Evolutionary conservation across 1,140 invertebrate genomes (phyloP), one percentile per base, ranked within the genome.

Genomic region (Oreohelix idahoensis): DNA sequence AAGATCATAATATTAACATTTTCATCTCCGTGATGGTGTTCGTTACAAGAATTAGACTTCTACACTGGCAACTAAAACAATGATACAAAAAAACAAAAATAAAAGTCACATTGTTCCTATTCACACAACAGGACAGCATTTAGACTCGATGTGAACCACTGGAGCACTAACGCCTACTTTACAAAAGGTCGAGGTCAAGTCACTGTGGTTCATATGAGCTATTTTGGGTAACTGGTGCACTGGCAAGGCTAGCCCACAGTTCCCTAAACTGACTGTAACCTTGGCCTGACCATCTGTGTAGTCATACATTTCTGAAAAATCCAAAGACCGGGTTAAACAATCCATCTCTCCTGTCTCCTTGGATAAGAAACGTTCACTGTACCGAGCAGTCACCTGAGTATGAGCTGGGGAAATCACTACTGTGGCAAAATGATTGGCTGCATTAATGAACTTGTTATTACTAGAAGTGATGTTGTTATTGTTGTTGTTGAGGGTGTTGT

Each of bases 121-220:
- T 89, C 82, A 91, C 29, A 91, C 89, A 32, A 91, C 84, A 75
- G 90, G 90, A 83, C 90, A 91, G 84, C 90, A 91, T 79, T 90
- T 91, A 35, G 89, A 88, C 69, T 90, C 88, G 29, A 88, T 80
- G 42, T 87, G 87, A 13, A 89, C 74, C n/a, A 84, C 83, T n/a
- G 74, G 53, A 66, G 85, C 69, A 38, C 84, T 73, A 32, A 83
- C 75, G 36, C 84, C 84, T 38, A 84, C 49, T 70, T 88, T 87
- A 83, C 87, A 90, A 63, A 53, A 88, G 73, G 84, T 85, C 20
- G 83, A 70, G 32, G 66, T 35, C 32, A 76, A 35, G 32, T n/a
- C 74, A 51, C 53, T 76, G 10, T 53, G 42, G 45, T 29, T 51
- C 15, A 49, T 13, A 8, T 83, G 29, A 87, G 38, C 20, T 83